A percentile compares a stretch with the other conserved stretches of the same genome.
Conservation (phyloP, 2,797 vertebrate species). For the Malacoraja senta region DNA sequence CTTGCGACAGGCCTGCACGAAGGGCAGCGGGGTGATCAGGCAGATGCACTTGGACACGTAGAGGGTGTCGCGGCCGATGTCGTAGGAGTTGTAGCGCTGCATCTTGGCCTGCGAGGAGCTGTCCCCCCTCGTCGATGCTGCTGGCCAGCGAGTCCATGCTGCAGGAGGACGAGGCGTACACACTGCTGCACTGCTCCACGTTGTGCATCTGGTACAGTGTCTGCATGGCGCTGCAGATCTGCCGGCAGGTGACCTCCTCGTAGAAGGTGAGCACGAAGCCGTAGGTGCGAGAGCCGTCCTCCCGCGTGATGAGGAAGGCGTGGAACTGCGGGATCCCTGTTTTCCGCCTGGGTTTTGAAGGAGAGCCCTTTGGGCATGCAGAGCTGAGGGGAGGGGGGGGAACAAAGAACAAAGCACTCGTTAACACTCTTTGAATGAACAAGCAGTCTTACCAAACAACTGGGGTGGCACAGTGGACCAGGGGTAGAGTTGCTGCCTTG, state of each 20-base stretch:
- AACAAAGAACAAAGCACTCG: constrained; percentile 8
- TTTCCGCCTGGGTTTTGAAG: constrained; percentile 80
- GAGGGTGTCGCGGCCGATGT: constrained; percentile 78
- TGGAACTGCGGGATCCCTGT: constrained; percentile 80
- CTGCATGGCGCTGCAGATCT: constrained; percentile 91
- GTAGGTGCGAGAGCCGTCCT: constrained; percentile 82
- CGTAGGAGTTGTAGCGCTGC: constrained; percentile 69
- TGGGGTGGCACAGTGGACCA: too few species aligned
- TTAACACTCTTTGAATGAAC: not conserved
- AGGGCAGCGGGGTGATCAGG: constrained; percentile 86
- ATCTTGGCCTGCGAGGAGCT: constrained; percentile 57
- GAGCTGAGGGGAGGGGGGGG: constrained; percentile 60
- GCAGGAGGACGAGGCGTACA: constrained; percentile 73
- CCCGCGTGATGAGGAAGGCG: constrained; percentile 80
- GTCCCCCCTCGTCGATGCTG: constrained; percentile 75
- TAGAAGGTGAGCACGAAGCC: constrained; percentile 93
- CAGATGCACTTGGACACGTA: constrained; percentile 92
- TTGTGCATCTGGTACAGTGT: constrained; percentile 94
- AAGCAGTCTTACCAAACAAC: not conserved
- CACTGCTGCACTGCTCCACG: constrained; percentile 73
- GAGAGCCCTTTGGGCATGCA: constrained; percentile 95
- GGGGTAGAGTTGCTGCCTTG: too few species aligned
- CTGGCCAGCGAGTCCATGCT: constrained; percentile 91
- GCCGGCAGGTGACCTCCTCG: constrained; percentile 84
- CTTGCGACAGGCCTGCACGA: constrained; percentile 85